Evolutionary conservation across 2,888 invertebrate genomes (phyloP).

Genomic region (Cephus spinipes): DNA sequence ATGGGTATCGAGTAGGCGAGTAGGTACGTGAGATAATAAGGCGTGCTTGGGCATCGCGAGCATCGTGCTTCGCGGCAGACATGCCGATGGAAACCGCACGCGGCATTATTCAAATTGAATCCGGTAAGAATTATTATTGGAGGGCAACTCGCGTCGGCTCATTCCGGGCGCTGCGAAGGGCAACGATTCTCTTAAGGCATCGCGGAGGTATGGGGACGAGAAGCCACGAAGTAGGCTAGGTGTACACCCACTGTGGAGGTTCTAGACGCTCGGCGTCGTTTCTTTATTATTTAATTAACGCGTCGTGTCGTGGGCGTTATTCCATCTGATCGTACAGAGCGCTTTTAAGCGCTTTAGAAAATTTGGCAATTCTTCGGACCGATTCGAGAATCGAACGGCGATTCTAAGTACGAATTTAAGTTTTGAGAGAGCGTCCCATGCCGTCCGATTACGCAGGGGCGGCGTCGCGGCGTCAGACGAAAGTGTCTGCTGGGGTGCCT

Average conservation of each 20-base stretch:
- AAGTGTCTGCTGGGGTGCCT: conserved; percentile 32
- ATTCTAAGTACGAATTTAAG: conserved; percentile 13
- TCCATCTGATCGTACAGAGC: no score
- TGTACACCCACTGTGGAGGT: background rate
- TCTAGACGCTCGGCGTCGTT: no score
- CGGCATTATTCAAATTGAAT: conserved; percentile 66
- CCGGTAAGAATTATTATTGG: conserved; percentile 64
- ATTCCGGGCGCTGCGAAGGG: conserved; percentile 49
- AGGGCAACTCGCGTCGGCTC: conserved; percentile 45
- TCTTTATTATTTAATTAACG: no score
- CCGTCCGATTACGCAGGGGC: background rate
- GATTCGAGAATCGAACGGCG: background rate
- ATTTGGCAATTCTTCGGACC: no score
- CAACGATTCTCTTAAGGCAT: conserved; percentile 27
- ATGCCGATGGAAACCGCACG: conserved; percentile 64
- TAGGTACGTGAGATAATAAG: conserved; percentile 65
- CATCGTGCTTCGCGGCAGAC: conserved; percentile 19
- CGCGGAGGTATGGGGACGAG: conserved; percentile 27
- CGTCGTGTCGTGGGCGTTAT: no score
- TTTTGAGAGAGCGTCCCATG: conserved; percentile 16
- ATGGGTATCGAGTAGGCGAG: conserved; percentile 61
- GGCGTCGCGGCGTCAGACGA: conserved; percentile 9
- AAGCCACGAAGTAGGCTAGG: conserved; percentile 15
- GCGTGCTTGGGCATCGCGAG: conserved; percentile 50
- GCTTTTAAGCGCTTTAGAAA: no score